Conservation (phyloP, 1,140 invertebrate species). For the Piezodorus guildinii region DNA sequence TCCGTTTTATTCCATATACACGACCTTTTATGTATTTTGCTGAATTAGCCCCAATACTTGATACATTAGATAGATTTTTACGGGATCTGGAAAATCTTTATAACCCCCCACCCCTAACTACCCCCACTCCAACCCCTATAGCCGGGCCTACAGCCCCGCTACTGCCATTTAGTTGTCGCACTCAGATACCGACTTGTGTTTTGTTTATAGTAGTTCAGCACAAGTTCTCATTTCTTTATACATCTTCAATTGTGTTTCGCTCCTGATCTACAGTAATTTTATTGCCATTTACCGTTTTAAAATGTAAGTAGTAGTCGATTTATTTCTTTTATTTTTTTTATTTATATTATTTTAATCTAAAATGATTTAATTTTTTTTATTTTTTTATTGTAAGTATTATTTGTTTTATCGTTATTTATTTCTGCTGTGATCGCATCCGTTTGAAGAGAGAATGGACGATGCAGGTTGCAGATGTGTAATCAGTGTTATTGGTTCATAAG, state of each 20-base stretch:
- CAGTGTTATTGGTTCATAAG: too few species aligned
- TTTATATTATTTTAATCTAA: background rate
- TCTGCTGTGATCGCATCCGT: too few species aligned
- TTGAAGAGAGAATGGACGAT: too few species aligned
- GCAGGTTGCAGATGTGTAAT: too few species aligned
- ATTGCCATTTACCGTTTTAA: slow-evolving; percentile 17
- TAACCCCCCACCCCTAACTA: background rate
- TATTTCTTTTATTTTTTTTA: background rate
- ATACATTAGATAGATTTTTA: too few species aligned
- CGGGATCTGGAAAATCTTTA: slow-evolving; percentile 3
- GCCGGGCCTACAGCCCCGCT: slow-evolving; percentile 26
- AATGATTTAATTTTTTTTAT: background rate
- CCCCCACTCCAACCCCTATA: slow-evolving; percentile 8
- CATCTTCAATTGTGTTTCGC: slow-evolving; percentile 23
- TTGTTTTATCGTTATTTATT: background rate
- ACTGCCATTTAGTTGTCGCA: slow-evolving; percentile 44
- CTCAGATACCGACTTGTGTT: slow-evolving; percentile 38
- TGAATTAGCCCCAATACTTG: too few species aligned
- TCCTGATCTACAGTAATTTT: slow-evolving; percentile 23
- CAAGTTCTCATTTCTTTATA: slow-evolving; percentile 28
- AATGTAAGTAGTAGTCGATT: slow-evolving; percentile 13
- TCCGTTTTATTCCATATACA: too few species aligned
- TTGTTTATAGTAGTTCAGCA: slow-evolving; percentile 31
- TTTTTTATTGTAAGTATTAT: background rate
- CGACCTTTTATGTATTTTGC: too few species aligned